phyloP scores from a whole-genome alignment of 1,140 invertebrate species.

The Brachionus rotundiformis region DNA sequence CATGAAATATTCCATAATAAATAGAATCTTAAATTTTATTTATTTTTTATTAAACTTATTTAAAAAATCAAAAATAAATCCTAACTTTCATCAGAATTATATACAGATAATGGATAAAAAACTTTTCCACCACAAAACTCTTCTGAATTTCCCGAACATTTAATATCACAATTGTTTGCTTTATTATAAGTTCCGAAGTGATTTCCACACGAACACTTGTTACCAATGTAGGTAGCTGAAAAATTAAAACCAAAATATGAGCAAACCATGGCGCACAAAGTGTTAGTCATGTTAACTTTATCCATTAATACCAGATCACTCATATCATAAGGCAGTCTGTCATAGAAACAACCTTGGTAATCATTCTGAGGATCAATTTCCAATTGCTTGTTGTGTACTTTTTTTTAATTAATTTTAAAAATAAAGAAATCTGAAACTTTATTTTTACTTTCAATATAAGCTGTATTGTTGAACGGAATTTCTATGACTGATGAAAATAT shows the following conservation, averaged over 20 bases:
- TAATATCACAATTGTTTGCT: not conserved
- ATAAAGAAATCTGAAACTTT: not conserved
- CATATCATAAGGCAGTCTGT: not conserved
- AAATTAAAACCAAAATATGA: not conserved
- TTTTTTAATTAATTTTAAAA: not conserved
- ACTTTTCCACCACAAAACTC: slow-evolving; percentile 2
- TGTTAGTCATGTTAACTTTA: not conserved
- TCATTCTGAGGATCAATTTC: not conserved
- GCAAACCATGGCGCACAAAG: not conserved
- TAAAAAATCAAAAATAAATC: not conserved
- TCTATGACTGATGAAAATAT: not conserved
- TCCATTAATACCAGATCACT: not conserved
- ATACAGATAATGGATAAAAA: not conserved
- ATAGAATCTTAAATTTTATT: not conserved
- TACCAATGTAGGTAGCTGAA: not conserved
- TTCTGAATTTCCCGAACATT: not conserved
- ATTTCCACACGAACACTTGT: not conserved
- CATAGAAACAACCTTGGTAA: slow-evolving; percentile 12
- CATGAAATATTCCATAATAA: not conserved
- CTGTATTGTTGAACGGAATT: not conserved
- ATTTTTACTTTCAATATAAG: not conserved
- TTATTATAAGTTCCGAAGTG: not conserved
- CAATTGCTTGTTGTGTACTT: not conserved
- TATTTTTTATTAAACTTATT: too few species aligned
- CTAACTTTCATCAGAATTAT: not conserved